Conservation (phyloP, 2,113 vertebrate species). For the Eulemur rufifrons region DNA sequence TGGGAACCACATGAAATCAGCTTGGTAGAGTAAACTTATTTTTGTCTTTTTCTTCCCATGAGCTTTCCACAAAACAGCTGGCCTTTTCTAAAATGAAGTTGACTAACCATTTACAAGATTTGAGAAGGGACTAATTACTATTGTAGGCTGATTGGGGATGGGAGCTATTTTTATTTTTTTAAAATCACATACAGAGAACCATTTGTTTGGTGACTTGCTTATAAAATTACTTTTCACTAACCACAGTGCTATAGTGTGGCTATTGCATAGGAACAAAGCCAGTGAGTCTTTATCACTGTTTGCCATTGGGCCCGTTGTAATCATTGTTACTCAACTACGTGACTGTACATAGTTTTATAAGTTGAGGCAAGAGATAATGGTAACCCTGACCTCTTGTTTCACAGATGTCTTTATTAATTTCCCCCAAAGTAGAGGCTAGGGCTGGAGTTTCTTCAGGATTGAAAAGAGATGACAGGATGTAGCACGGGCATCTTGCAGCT, state of each 20-base stretch:
- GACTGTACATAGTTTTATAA: neutral
- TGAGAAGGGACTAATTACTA: conserved; percentile 67
- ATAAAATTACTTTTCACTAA: conserved; percentile 14
- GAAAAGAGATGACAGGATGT: neutral
- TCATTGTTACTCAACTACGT: neutral
- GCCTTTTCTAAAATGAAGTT: conserved; percentile 61
- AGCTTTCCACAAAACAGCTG: conserved; percentile 65
- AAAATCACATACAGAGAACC: conserved; percentile 36
- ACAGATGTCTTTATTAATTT: neutral
- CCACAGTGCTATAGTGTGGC: neutral
- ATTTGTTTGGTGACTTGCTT: conserved; percentile 27
- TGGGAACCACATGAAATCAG: neutral
- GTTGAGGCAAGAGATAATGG: neutral
- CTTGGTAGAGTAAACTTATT: conserved; percentile 55
- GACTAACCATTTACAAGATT: conserved; percentile 54
- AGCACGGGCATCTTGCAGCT: neutral
- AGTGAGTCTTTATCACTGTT: neutral
- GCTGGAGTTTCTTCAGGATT: neutral
- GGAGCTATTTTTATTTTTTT: conserved; percentile 59
- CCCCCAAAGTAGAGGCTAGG: neutral
- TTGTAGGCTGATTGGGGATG: conserved; percentile 22
- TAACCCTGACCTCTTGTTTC: neutral
- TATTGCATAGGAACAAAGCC: neutral
- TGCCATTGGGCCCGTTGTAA: neutral
- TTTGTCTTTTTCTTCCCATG: conserved; percentile 53